A percentile compares a stretch with the other conserved stretches of the same genome.
Evolutionary conservation across 2,113 vertebrate genomes (phyloP).

Genomic region (Gavia stellata): DNA sequence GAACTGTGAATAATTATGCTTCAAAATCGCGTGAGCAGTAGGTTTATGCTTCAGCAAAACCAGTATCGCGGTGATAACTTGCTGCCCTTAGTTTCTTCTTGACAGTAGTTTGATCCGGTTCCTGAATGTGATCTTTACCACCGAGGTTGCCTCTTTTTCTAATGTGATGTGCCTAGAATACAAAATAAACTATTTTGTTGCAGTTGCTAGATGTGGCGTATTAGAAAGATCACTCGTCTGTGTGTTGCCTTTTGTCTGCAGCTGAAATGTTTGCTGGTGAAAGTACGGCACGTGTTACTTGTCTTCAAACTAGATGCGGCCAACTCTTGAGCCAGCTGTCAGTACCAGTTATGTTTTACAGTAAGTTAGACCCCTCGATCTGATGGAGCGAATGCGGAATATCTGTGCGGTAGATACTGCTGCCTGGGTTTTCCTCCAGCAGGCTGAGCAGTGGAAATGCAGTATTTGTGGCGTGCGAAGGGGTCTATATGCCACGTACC

Average conservation of each 20-base stretch:
- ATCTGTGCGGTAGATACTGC: background rate
- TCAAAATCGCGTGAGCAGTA: background rate
- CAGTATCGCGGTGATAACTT: background rate
- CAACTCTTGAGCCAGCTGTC: background rate
- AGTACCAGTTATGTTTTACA: background rate
- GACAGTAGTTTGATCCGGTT: background rate
- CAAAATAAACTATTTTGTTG: background rate
- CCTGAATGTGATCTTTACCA: background rate
- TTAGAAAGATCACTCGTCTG: background rate
- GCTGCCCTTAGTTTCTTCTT: background rate
- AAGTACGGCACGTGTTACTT: background rate
- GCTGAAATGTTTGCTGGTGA: background rate
- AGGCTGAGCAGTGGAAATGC: background rate
- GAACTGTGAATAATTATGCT: conserved; percentile 11
- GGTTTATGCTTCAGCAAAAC: background rate
- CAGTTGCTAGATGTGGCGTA: background rate
- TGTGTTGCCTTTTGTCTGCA: background rate
- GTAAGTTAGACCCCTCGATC: background rate
- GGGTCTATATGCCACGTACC: background rate
- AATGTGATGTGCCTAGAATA: background rate
- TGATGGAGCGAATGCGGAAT: background rate
- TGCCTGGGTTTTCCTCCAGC: background rate
- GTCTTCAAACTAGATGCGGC: background rate
- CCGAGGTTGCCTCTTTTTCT: background rate
- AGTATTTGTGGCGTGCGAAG: background rate